Percentiles rank a stretch among this genome's conserved stretches.
Evolutionary conservation across 2,888 invertebrate genomes (phyloP).

Genomic region (Eremobia ochroleuca): DNA sequence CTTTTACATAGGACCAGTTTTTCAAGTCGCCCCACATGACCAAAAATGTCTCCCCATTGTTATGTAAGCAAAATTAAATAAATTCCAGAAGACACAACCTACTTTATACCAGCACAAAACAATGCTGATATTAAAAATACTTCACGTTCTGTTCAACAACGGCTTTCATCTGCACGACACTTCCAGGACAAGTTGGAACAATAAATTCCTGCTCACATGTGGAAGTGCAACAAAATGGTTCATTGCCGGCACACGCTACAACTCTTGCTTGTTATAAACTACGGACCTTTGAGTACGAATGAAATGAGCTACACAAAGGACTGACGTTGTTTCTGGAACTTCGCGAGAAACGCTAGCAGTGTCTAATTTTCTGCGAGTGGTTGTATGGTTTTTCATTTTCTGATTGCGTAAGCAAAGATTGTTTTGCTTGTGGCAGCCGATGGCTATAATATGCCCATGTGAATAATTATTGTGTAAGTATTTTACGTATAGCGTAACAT

Average conservation of each 20-base stretch:
- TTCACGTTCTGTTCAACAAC: conserved; percentile 45
- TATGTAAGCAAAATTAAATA: conserved; percentile 2
- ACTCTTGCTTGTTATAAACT: conserved; percentile 66
- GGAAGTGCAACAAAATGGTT: conserved; percentile 64
- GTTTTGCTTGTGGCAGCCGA: neutral
- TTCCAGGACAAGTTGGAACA: conserved; percentile 61
- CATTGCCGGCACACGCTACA: conserved; percentile 58
- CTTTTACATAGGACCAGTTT: neutral
- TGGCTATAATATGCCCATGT: neutral
- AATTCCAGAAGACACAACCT: conserved; percentile 4
- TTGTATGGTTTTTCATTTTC: neutral
- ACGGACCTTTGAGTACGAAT: conserved; percentile 26
- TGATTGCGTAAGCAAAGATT: neutral
- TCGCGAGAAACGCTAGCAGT: neutral
- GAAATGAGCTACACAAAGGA: conserved; percentile 11
- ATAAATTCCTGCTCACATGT: conserved; percentile 58
- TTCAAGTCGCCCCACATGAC: neutral
- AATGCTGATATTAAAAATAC: conserved; percentile 61
- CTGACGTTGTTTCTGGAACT: conserved; percentile 13
- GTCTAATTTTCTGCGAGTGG: neutral
- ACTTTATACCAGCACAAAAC: conserved; percentile 35
- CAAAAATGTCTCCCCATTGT: neutral
- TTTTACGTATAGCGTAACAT: neutral
- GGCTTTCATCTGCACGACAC: conserved; percentile 57
- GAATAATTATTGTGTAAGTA: neutral